Evolutionary conservation across 1,140 invertebrate genomes (phyloP).

Genomic region (Conopomorpha cramerella): DNA sequence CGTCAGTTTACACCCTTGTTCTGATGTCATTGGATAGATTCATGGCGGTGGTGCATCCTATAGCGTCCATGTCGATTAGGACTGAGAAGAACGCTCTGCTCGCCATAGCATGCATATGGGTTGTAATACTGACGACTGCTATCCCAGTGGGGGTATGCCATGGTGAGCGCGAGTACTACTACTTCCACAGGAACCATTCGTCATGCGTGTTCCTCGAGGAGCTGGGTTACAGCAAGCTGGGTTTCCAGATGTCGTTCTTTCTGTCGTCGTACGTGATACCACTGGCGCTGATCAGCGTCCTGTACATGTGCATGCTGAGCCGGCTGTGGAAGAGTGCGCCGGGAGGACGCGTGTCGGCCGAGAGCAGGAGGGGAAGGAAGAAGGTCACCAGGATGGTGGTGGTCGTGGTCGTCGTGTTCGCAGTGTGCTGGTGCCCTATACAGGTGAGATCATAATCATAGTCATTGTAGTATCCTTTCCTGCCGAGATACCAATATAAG

Average conservation of each 20-base stretch:
- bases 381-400: slow-evolving; percentile 93
- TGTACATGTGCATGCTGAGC: slow-evolving; percentile 91
- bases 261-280: slow-evolving; percentile 85
- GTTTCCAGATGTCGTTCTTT: slow-evolving; percentile 82
- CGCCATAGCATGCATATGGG: slow-evolving; percentile 82
- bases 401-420: slow-evolving; percentile 93
- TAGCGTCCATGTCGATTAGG: slow-evolving; percentile 85
- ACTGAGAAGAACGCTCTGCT: slow-evolving; percentile 82
- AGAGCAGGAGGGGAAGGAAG: slow-evolving; percentile 80
- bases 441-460: slow-evolving; percentile 73
- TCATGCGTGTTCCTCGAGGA: slow-evolving; percentile 70
- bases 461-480: too few relatives aligned
- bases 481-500: too few relatives aligned
- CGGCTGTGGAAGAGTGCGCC: slow-evolving; percentile 85
- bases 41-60: slow-evolving; percentile 92
- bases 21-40: slow-evolving; percentile 95
- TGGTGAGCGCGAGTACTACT: slow-evolving; percentile 72
- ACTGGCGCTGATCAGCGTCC: slow-evolving; percentile 81
- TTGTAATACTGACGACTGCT: slow-evolving; percentile 75
- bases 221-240: slow-evolving; percentile 70
- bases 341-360: slow-evolving; percentile 69
- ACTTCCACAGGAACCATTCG: slow-evolving; percentile 64
- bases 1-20: slow-evolving; percentile 92
- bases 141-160: slow-evolving; percentile 80
- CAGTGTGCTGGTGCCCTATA: slow-evolving; percentile 94